Conservation (phyloP, 37 sponge, comb jelly and placozoan species). For the Tethya wilhelma region DNA sequence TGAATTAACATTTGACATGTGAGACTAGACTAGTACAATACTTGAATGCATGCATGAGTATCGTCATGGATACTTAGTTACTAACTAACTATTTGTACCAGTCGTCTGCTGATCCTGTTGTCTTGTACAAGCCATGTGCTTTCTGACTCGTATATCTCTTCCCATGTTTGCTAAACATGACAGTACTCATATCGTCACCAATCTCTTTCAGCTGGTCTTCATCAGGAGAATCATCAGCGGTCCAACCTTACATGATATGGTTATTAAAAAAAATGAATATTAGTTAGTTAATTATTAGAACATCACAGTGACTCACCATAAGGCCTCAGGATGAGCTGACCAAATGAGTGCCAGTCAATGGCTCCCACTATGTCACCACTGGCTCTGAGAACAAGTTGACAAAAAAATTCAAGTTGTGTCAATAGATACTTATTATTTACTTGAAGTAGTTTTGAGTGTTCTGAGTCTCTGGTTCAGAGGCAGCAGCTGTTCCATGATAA, state of each 20-base stretch:
- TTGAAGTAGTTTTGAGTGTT: background rate
- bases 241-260: constrained; percentile 43
- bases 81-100: constrained; percentile 84
- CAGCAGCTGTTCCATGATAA: constrained; percentile 65
- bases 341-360: constrained; percentile 85
- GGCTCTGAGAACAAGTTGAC: constrained; percentile 17
- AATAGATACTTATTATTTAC: too few relatives aligned
- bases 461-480: constrained; percentile 71
- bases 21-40: too few relatives aligned
- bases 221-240: constrained; percentile 52
- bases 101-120: constrained; percentile 65
- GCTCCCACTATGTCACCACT: constrained; percentile 56
- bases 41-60: too few relatives aligned
- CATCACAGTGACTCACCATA: constrained; percentile 34
- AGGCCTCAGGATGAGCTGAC: constrained; percentile 78
- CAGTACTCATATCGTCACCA: constrained; percentile 17
- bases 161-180: constrained; percentile 18
- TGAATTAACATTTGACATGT: too few relatives aligned
- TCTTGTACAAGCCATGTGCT: constrained; percentile 48
- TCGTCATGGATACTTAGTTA: too few relatives aligned
- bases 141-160: constrained; percentile 40
- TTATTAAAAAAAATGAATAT: too few relatives aligned
- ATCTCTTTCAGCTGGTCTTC: constrained; percentile 56
- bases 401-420: too few relatives aligned
- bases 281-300: background rate